Percentiles rank a stretch among this genome's conserved stretches.
These are phyloP conservation scores for Andrena dorsata DNA, from an alignment of 2,888 invertebrate genomes.

Conservation along the genomic window DNA sequence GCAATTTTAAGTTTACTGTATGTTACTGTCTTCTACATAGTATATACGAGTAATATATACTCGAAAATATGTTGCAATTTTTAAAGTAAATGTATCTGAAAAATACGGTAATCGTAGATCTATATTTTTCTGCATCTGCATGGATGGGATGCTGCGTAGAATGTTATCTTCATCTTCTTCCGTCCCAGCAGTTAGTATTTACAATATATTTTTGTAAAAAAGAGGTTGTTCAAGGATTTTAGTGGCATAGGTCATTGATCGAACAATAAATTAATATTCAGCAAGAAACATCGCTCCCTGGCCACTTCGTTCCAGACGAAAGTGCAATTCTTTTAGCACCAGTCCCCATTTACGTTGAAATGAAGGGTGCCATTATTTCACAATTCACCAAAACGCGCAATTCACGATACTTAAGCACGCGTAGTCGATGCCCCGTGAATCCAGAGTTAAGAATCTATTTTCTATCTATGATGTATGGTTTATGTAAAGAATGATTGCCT, in stretches of 20 bases:
- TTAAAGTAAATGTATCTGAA: background rate
- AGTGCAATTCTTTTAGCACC: conserved; percentile 5
- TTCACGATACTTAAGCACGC: background rate
- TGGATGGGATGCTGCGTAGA: background rate
- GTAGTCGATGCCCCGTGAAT: conserved; percentile 9
- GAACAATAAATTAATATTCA: conserved; percentile 41
- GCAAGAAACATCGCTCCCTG: conserved; percentile 10
- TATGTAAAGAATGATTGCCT: conserved; percentile 6
- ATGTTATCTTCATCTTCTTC: conserved; percentile 27
- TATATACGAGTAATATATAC: background rate
- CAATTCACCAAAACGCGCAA: background rate
- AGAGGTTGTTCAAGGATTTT: conserved; percentile 47
- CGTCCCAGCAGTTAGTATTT: background rate
- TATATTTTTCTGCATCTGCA: background rate
- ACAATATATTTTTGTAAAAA: conserved; percentile 26
- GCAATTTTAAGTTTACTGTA: background rate
- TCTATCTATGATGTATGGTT: background rate
- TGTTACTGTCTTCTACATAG: background rate
- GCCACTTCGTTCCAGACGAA: conserved; percentile 6
- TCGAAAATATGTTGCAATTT: background rate
- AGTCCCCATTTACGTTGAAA: conserved; percentile 1
- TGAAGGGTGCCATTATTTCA: background rate
- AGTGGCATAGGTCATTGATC: conserved; percentile 62
- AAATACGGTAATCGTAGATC: background rate
- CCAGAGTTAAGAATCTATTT: conserved; percentile 19